Evolutionary conservation across 2,797 vertebrate species (phyloP), one percentile per base, ranked within the genome.

Genomic region (Clamator glandarius): DNA sequence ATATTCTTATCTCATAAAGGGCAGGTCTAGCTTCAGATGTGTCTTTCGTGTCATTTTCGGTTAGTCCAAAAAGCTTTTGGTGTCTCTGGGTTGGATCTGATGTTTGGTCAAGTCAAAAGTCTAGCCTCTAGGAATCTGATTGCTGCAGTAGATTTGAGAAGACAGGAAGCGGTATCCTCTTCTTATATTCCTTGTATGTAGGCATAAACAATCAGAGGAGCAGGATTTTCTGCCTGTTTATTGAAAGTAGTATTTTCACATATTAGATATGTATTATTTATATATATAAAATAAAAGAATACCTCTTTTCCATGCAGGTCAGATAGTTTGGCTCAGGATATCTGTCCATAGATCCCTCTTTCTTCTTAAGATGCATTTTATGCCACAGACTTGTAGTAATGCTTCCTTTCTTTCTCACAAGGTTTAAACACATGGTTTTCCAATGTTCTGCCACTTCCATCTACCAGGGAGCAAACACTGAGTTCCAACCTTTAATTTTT

Each of bases 341-440:
- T 50, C 24, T 51, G 6, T 42, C 33, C 61, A 36, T 6, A 29
- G 17, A 35, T 54, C 10, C 5, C 2, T 64, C 20, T 23, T 64
- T 75, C 54, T 55, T 58, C 10, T 24, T 63, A 24, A 78, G 9
- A 18, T 52, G 3, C 1, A 28, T 57, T 85, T 77, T 63, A 23
- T 29, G 9, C 3, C 25, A 12, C 16, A 23, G 8, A 16, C 15
- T 12, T 41, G 25, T n/a, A 24, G 13, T 15, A 25, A 36, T 28
- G 28, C 3, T 64, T 10, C 20, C 6, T 51, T 66, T 39, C 21
- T 54, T 68, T 62, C 25, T 59, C 41, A 39, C 26, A 35, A 59
- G 4, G 1, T 59, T 85, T 69, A 16, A 3, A 4, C 6, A 2
- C 33, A 9, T 1, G 52, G 0, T 82, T 79, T 82, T 48, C 19